Evolutionary conservation across 2,888 invertebrate species (phyloP), one percentile per base, ranked within the genome.

Genomic region (Camptogramma bilineatum): DNA sequence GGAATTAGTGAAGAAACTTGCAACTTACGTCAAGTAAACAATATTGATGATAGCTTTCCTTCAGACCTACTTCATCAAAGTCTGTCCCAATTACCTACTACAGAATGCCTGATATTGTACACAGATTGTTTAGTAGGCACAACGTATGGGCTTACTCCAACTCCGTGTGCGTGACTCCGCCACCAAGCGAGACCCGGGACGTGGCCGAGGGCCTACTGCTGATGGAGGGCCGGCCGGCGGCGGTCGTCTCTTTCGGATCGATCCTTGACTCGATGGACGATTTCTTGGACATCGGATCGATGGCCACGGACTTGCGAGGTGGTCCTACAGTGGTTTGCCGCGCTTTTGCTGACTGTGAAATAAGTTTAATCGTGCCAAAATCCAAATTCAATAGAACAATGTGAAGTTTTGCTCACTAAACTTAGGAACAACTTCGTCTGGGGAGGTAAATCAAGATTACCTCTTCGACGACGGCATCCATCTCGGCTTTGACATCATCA

Each of bases 401-500:
- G n/a, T n/a, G n/a, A n/a, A n/a, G n/a, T n/a, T n/a, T n/a, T n/a
- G n/a, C n/a, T n/a, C n/a, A n/a, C n/a, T n/a, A n/a, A n/a, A n/a
- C n/a, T n/a, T n/a, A n/a, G n/a, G n/a, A n/a, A n/a, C n/a, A n/a
- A n/a, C n/a, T n/a, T n/a, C n/a, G n/a, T n/a, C n/a, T n/a, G n/a
- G n/a, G n/a, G n/a, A n/a, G n/a, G n/a, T n/a, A n/a, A n/a, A n/a
- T n/a, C n/a, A n/a, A n/a, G n/a, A n/a, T n/a, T 19, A 62, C 64
- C 48, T 57, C 51, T 17, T 52, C 50, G 9, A 52, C 19, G 17
- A 56, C 42, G 2, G 58, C 52, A 2, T 65, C 71, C 52, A 72
- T 61, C 5, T 72, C 68, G 0, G 66, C 57, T 50, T 66, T 66
- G n/a, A 79, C 94, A 73, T 95, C 94, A 42, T 94, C 93, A 71